Evolutionary conservation across 2,113 vertebrate species (phyloP), one percentile per base, ranked within the genome.

Genomic region (Shinisaurus crocodilurus): DNA sequence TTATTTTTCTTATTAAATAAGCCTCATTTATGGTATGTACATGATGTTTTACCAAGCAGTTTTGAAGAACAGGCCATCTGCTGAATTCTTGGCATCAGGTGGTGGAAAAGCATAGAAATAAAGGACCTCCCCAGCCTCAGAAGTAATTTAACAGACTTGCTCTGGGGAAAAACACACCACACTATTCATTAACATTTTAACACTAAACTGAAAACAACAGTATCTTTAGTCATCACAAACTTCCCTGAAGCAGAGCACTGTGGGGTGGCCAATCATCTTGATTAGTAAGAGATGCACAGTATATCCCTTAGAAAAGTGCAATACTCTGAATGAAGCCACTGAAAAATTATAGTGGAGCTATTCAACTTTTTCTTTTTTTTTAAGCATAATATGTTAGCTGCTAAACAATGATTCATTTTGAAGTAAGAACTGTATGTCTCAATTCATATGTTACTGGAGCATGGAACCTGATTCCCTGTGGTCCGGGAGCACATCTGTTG

Each of bases 51-150:
- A 88, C 48, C 50, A 80, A 87, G 0, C 0, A 87, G 88, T 88
- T 83, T 54, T 80, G 76, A 83, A 40, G 81, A 45, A 88, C 40
- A 87, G 86, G 65, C 63, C 69, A 90, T 48, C 69, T 84, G 74
- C 60, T 79, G 6, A 89, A 1, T 67, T 90, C 50, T 13, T 72
- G 27, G 23, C 32, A 85, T 90, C 6, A 29, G 18, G 34, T 76
- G 34, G 86, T 65, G n/a, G 29, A 86, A 54, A 65, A 67, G 48
- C 8, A 50, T 5, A 27, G 5, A 90, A 80, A 37, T 48, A 63
- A 90, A 34, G 89, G 3, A 50, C 13, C 72, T 90, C 48, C 67
- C 40, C n/a, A 87, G 0, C 3, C 74, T 69, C 85, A 48, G 25
- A 13, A 45, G 34, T 40, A 81, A 54, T 70, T 81, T 88, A 77